Percentiles rank a stretch among this genome's conserved stretches.
These are phyloP conservation scores for Pimephales promelas DNA, from an alignment of 2,113 vertebrate genomes.

Conservation along the genomic window DNA sequence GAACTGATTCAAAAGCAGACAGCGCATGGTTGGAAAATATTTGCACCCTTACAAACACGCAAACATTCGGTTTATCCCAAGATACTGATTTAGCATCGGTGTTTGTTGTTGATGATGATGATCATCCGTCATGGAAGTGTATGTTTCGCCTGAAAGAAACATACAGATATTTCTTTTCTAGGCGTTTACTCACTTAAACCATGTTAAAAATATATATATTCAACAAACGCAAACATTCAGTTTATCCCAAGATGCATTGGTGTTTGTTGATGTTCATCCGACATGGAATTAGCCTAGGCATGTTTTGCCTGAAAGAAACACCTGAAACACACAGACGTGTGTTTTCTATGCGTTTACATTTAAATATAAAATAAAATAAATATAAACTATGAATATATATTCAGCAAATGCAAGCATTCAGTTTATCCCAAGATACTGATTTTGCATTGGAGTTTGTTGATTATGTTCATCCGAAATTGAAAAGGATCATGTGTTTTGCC, in stretches of 20 bases:
- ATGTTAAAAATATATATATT: no score
- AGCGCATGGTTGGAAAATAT: slow-evolving; percentile 25
- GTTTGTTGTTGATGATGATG: background rate
- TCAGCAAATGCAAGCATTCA: slow-evolving; percentile 32
- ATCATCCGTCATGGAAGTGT: background rate
- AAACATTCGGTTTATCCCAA: slow-evolving; percentile 56
- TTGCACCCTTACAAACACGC: background rate
- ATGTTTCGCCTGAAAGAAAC: background rate
- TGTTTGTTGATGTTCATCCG: background rate
- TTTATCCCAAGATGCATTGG: slow-evolving; percentile 47
- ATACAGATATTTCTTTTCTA: background rate
- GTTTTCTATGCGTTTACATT: background rate
- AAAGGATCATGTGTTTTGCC: background rate
- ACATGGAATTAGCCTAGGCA: background rate
- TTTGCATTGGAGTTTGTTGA: background rate
- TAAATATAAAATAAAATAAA: no score
- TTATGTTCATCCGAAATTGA: background rate
- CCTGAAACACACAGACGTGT: background rate
- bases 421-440: slow-evolving; percentile 51
- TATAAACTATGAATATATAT: no score
- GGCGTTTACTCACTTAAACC: no score
- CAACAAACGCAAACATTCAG: slow-evolving; percentile 35
- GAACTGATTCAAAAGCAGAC: slow-evolving; percentile 30
- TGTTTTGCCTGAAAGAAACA: slow-evolving; percentile 38
- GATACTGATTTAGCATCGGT: slow-evolving; percentile 31